Evolutionary conservation across 2,113 vertebrate species (phyloP), one percentile per base, ranked within the genome.

Genomic region (Romanogobio albipinnatus): DNA sequence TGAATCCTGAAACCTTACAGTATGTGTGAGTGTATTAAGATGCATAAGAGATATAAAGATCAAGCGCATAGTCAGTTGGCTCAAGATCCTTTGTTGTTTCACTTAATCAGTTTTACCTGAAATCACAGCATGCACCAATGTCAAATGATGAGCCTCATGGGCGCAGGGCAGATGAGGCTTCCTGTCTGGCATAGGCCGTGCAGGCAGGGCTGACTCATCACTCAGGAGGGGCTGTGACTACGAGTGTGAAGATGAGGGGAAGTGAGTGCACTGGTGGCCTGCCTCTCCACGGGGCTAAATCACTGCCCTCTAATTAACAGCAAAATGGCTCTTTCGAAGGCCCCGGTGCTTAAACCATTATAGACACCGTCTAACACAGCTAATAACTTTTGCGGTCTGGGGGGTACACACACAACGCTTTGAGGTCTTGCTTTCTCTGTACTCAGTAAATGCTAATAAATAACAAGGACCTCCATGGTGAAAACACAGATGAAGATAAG

Each of bases 21-120:
- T 58, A 29, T 83, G 2, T 85, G 82, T 68, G 17, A 82, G 66
- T 87, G 84, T 87, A 56, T 79, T 51, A 85, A 74, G 76, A 71
- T 77, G 74, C 84, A 75, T 82, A 13, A 24, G 62, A 75, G 24
- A 64, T 74, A 64, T 45, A 61, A 64, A 39, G 79, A 66, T 22
- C 78, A 66, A 81, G 58, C 77, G n/a, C n/a, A n/a, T n/a, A 29
- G n/a, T 29, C 78, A 81, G 26, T 77, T 17, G 66, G 33, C 76
- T 43, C 19, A 45, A 22, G 45, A 17, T 29, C 17, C 45, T 77
- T 71, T 86, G 76, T 85, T 85, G 85, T 92, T 92, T 92, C 90
- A 92, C 92, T 93, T 93, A 92, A 94, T 93, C 91, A 91, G 89
- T 91, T 93, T 90, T 81, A 87, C 90, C 91, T 93, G 90, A 91